Conservation (phyloP, 2,888 invertebrate genomes). For the Acronicta leporina region DNA sequence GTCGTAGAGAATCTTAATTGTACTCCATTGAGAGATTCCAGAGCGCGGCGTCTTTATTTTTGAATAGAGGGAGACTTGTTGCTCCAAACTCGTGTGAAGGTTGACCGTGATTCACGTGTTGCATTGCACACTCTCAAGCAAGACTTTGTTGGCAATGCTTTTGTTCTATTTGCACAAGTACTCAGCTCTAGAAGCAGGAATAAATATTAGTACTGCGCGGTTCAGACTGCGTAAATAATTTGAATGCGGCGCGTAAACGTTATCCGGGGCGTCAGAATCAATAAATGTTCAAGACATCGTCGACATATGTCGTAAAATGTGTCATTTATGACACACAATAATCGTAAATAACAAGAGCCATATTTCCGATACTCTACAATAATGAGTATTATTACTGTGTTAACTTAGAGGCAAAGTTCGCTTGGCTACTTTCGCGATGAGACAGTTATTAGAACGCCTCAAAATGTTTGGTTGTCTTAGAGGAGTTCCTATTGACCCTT, state of each 20-base stretch:
- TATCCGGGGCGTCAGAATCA: conserved; percentile 53
- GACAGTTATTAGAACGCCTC: conserved; percentile 52
- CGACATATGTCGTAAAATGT: conserved; percentile 62
- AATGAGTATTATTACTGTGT: conserved; percentile 52
- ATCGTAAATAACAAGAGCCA: conserved; percentile 67
- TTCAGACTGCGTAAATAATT: conserved; percentile 36
- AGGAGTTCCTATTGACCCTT: conserved; percentile 47
- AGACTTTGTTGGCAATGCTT: conserved; percentile 67
- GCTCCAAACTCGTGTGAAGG: conserved; percentile 62
- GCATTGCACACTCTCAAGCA: conserved; percentile 57
- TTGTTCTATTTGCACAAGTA: conserved; percentile 63
- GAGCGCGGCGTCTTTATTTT: conserved; percentile 78
- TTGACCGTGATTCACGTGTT: conserved; percentile 70
- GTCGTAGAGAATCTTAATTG: conserved; percentile 85
- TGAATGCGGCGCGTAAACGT: conserved; percentile 31
- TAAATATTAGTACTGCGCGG: conserved; percentile 30
- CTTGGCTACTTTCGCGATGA: conserved; percentile 14
- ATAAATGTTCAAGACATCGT: conserved; percentile 62
- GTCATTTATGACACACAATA: conserved; percentile 67
- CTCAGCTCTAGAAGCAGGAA: conserved; percentile 15
- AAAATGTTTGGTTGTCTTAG: conserved; percentile 47
- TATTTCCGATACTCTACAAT: conserved; percentile 59
- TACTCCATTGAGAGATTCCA: conserved; percentile 83
- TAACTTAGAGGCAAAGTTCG: conserved; percentile 29
- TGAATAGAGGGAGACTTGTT: conserved; percentile 78